A percentile compares a stretch with the other conserved stretches of the same genome.
phyloP scores from a whole-genome alignment of 2,888 invertebrate genomes.

The Pseudoips prasinana region DNA sequence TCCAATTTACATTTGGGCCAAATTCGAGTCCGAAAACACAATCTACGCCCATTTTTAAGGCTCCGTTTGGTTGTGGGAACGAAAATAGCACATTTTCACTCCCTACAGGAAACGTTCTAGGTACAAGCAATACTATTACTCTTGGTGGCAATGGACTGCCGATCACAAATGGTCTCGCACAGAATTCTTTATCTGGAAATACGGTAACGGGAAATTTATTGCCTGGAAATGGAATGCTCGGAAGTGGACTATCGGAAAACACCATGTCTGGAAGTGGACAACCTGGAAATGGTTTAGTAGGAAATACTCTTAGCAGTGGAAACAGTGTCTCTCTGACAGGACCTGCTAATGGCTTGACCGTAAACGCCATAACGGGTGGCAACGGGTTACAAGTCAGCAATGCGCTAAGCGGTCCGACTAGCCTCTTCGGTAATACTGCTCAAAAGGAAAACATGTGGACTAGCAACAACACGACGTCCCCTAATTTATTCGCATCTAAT shows the following conservation, averaged over 20 bases:
- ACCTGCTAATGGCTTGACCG: slow-evolving; percentile 28
- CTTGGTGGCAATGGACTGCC: slow-evolving; percentile 25
- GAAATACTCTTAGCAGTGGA: slow-evolving; percentile 10
- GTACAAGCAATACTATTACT: slow-evolving; percentile 14
- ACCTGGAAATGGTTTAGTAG: slow-evolving; percentile 12
- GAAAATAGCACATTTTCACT: slow-evolving; percentile 22
- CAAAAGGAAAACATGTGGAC: slow-evolving; percentile 59
- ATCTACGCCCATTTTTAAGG: slow-evolving; percentile 19
- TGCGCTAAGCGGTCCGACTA: slow-evolving; percentile 15
- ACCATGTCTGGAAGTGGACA: slow-evolving; percentile 8
- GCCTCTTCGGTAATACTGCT: slow-evolving; percentile 41
- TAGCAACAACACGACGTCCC: slow-evolving; percentile 30
- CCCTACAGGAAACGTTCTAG: slow-evolving; percentile 17
- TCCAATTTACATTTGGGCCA: slow-evolving; percentile 54
- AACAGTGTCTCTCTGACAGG: slow-evolving; percentile 22
- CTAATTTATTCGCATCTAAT: slow-evolving; percentile 46
- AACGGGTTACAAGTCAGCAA: slow-evolving; percentile 30
- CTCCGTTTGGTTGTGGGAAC: slow-evolving; percentile 17
- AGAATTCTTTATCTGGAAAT: slow-evolving; percentile 13
- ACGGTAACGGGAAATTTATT: too few species aligned
- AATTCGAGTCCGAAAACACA: slow-evolving; percentile 34
- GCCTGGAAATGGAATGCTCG: not conserved
- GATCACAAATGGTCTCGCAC: slow-evolving; percentile 15
- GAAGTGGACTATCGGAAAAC: slow-evolving; percentile 1
- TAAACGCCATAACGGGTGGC: slow-evolving; percentile 27